Evolutionary conservation across 2,888 invertebrate species (phyloP).

Genomic region (Myopa tessellatipennis): DNA sequence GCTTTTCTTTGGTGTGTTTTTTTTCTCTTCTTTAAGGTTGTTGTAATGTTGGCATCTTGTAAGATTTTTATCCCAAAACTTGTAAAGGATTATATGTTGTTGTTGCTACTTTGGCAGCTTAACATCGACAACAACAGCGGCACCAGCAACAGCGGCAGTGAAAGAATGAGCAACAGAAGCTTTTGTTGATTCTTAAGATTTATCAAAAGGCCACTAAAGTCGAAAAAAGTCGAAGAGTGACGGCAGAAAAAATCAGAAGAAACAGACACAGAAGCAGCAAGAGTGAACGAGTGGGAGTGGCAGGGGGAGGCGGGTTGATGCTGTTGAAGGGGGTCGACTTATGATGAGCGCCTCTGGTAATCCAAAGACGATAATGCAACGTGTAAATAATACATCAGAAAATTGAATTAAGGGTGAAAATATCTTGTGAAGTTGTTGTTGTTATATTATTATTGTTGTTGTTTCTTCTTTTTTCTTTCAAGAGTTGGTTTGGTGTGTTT

Average conservation of each 20-base stretch:
- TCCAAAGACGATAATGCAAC: constrained; percentile 42
- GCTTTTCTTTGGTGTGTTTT: background rate
- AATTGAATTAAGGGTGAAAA: constrained; percentile 40
- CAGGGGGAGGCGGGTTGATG: too few species aligned
- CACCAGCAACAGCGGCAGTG: too few species aligned
- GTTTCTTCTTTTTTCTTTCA: background rate
- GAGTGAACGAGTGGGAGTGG: background rate
- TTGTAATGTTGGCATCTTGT: too few species aligned
- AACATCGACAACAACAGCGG: background rate
- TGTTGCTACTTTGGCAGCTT: background rate
- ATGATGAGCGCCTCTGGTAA: background rate
- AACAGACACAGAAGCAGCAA: background rate
- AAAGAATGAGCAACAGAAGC: background rate
- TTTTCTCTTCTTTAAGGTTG: too few species aligned
- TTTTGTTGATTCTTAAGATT: constrained; percentile 6
- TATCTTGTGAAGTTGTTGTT: background rate
- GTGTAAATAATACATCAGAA: constrained; percentile 42
- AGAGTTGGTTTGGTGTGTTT: too few species aligned
- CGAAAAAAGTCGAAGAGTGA: too few species aligned
- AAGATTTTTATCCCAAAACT: background rate
- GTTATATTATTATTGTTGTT: background rate
- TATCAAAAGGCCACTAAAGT: background rate
- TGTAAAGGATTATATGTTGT: constrained; percentile 26
- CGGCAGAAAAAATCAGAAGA: too few species aligned
- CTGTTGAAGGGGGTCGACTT: background rate